Conservation (phyloP, 1,140 invertebrate species). For the Ladona fulva region DNA sequence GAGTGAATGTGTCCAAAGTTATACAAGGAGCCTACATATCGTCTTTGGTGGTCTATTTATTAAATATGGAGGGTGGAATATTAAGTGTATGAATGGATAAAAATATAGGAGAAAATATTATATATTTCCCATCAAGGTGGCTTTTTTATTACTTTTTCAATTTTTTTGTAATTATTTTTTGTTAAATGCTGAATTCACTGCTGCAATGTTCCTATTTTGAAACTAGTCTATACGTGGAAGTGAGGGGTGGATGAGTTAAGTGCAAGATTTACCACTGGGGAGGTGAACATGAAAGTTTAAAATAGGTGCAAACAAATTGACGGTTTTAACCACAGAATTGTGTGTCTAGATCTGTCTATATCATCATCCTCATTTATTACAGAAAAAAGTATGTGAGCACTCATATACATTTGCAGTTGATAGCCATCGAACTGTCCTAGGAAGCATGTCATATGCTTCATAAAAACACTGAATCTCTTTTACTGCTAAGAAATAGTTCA, state of each 20-base stretch:
- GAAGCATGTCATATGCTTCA: neutral
- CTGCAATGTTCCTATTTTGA: slow-evolving; percentile 34
- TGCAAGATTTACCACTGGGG: neutral
- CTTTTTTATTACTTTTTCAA: slow-evolving; percentile 8
- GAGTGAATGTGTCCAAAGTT: neutral
- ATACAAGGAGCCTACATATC: neutral
- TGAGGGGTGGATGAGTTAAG: neutral
- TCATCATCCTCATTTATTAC: neutral
- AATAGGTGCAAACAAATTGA: neutral
- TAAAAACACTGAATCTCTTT: neutral
- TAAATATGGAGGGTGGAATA: neutral
- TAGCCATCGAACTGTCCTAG: neutral
- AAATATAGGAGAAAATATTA: slow-evolving; percentile 2
- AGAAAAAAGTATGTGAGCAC: neutral
- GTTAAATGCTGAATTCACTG: slow-evolving; percentile 9
- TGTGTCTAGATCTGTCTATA: slow-evolving; percentile 6
- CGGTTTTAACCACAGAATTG: neutral
- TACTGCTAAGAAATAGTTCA: neutral
- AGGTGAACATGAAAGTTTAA: neutral
- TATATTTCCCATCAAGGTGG: slow-evolving; percentile 4
- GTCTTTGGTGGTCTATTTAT: slow-evolving; percentile 1
- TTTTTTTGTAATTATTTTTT: slow-evolving; percentile 6
- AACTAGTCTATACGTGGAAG: slow-evolving; percentile 29
- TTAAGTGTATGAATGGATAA: neutral
- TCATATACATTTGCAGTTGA: neutral